Evolutionary conservation across 2,113 vertebrate species (phyloP).

Genomic region (Myotis yumanensis): DNA sequence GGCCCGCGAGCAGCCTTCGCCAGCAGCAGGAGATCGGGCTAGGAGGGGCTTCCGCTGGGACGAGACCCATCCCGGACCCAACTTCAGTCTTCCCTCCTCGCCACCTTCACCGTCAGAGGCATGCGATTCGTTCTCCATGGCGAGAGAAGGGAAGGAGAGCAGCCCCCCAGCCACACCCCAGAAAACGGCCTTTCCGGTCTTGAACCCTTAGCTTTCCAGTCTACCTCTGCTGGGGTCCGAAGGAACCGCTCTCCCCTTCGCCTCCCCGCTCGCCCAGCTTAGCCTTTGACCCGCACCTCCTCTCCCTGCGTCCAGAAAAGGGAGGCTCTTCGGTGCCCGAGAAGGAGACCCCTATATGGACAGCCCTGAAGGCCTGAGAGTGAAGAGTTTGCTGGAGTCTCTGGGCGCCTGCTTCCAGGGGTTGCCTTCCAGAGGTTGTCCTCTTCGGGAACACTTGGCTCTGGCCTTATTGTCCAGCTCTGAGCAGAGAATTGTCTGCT

Average conservation of each 20-base stretch:
- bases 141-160: neutral
- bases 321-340: neutral
- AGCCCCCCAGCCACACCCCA: neutral
- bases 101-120: slow-evolving; percentile 1
- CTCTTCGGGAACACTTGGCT: neutral
- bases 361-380: neutral
- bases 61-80: slow-evolving; percentile 25
- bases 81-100: slow-evolving; percentile 18
- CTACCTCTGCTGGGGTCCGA: slow-evolving; percentile 1
- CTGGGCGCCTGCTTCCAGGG: neutral
- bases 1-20: slow-evolving; percentile 75
- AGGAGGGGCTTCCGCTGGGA: neutral
- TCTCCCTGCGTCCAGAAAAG: neutral
- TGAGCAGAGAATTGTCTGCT: neutral
- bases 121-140: neutral
- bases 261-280: neutral
- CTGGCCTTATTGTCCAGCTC: neutral
- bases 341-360: neutral
- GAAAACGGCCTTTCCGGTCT: neutral
- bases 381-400: neutral
- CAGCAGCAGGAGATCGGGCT: neutral
- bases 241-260: neutral
- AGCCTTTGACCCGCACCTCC: neutral
- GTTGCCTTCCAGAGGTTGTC: slow-evolving; percentile 7
- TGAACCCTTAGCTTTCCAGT: neutral